Percentiles rank a stretch among this genome's conserved stretches.
phyloP scores from a whole-genome alignment of 2,113 vertebrate genomes.

The Pseudolaguvia tuberculata region DNA sequence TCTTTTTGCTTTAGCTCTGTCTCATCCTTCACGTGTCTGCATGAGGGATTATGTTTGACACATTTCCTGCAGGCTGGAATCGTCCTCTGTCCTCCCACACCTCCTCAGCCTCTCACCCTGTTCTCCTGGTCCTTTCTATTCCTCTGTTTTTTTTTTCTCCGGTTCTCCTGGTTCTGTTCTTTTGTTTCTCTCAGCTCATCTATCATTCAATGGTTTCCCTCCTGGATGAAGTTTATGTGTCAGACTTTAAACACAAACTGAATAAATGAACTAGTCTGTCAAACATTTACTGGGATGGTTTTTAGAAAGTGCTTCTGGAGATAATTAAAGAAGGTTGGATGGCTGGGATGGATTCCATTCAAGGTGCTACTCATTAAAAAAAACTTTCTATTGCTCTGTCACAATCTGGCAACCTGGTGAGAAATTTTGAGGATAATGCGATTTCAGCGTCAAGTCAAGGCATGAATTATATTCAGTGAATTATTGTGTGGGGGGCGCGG shows the following conservation, averaged over 20 bases:
- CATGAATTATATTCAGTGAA: background rate
- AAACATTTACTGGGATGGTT: background rate
- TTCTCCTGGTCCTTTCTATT: background rate
- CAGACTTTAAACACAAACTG: background rate
- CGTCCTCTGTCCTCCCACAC: slow-evolving; percentile 7
- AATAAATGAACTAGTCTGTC: background rate
- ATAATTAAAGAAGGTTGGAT: background rate
- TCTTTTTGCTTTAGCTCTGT: background rate
- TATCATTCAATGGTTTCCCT: slow-evolving; percentile 63
- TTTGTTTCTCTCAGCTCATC: slow-evolving; percentile 43
- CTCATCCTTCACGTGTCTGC: background rate
- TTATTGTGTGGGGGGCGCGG: no score
- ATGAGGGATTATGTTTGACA: slow-evolving; percentile 10
- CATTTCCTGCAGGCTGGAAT: background rate
- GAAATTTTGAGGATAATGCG: background rate
- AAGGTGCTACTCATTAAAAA: background rate
- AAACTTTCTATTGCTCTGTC: no score
- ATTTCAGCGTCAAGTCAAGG: no score
- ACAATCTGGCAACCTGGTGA: slow-evolving; percentile 12
- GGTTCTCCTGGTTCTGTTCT: slow-evolving; percentile 13
- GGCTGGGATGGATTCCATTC: background rate
- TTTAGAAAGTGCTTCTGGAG: background rate
- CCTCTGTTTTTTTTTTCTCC: background rate
- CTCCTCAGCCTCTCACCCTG: background rate
- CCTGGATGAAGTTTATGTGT: background rate